Evolutionary conservation across 1,140 invertebrate species (phyloP).

Genomic region (Himalopsyche phryganea): DNA sequence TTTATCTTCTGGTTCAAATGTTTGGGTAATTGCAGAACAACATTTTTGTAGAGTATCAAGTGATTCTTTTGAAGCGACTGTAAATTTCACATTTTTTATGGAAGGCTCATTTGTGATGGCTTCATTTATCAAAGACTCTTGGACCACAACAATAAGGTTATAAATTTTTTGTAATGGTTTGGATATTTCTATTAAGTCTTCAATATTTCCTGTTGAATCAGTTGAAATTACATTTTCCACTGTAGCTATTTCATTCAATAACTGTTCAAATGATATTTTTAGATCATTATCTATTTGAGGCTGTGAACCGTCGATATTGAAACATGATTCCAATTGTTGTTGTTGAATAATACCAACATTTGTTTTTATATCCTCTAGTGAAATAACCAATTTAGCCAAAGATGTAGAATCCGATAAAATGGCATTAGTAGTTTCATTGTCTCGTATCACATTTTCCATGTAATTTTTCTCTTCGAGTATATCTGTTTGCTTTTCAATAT

Average conservation of each 20-base stretch:
- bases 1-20: conserved; percentile 15
- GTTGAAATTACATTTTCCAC: conserved; percentile 13
- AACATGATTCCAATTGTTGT: conserved; percentile 32
- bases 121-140: conserved; percentile 33
- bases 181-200: conserved; percentile 35
- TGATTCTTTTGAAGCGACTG: conserved; percentile 27
- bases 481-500: too few relatives aligned
- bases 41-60: conserved; percentile 32
- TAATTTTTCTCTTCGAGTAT: too few relatives aligned
- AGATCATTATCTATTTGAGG: conserved; percentile 5
- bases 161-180: conserved; percentile 45
- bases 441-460: too few relatives aligned
- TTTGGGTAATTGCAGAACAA: conserved; percentile 27
- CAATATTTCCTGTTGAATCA: background rate
- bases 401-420: too few relatives aligned
- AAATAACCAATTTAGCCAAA: conserved; percentile 28
- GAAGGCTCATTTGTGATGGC: conserved; percentile 21
- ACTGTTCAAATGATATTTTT: conserved; percentile 15
- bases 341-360: conserved; percentile 34
- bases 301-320: conserved; percentile 6
- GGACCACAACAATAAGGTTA: conserved; percentile 41
- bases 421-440: too few relatives aligned
- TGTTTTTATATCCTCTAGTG: conserved; percentile 34
- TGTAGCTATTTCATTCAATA: conserved; percentile 19
- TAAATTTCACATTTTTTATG: conserved; percentile 17